Evolutionary conservation across 2,797 vertebrate genomes (phyloP).

Genomic region (Lithobates sylvaticus): DNA sequence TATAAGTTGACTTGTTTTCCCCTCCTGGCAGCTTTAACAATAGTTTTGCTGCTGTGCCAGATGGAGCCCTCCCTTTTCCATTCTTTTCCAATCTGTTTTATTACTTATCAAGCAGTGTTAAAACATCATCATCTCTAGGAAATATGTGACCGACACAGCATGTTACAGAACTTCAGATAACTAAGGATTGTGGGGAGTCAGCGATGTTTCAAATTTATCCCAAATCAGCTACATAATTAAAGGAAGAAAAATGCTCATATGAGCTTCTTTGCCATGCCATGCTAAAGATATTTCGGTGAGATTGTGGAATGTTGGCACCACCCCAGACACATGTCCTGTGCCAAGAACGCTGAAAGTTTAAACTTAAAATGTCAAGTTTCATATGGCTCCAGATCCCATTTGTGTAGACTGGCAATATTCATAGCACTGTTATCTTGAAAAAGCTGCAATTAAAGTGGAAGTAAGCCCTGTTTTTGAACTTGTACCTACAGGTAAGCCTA

Average conservation of each 20-base stretch:
- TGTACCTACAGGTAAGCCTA: too few relatives aligned
- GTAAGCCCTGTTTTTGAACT: too few relatives aligned
- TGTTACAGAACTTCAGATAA: constrained; percentile 43
- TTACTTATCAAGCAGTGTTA: constrained; percentile 33
- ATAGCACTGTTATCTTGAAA: not conserved
- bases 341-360: constrained; percentile 40
- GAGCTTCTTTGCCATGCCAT: constrained; percentile 12
- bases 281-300: constrained; percentile 39
- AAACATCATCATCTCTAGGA: constrained; percentile 46
- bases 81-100: constrained; percentile 31
- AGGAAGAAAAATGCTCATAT: constrained; percentile 11
- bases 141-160: constrained; percentile 45
- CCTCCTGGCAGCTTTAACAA: not conserved
- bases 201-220: constrained; percentile 4
- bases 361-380: constrained; percentile 53
- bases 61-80: not conserved
- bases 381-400: not conserved
- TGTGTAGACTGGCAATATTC: constrained; percentile 7
- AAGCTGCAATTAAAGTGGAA: not conserved
- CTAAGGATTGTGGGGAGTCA: constrained; percentile 3
- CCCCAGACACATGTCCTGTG: constrained; percentile 17
- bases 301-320: constrained; percentile 50
- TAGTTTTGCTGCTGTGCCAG: not conserved
- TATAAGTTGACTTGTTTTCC: not conserved
- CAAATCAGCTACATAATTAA: constrained; percentile 30